Percentiles rank a stretch among this genome's conserved stretches.
Evolutionary conservation across 2,888 invertebrate genomes (phyloP).

Genomic region (Himalopsyche japonica): DNA sequence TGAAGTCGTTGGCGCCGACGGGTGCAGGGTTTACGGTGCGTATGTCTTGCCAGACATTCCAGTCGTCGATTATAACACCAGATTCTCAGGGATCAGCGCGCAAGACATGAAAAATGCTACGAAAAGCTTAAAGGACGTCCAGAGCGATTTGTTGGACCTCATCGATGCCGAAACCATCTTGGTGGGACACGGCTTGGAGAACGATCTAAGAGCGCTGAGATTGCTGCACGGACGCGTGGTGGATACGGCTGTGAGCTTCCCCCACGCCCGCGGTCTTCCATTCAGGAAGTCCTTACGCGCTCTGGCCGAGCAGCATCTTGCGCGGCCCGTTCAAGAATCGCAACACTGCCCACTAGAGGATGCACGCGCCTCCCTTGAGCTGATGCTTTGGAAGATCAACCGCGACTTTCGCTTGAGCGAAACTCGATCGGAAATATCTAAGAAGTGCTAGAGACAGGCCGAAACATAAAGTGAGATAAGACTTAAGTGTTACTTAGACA

Average conservation of each 20-base stretch:
- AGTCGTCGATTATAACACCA: constrained; percentile 92
- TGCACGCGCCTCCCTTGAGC: constrained; percentile 84
- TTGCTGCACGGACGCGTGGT: constrained; percentile 82
- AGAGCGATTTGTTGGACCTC: constrained; percentile 80
- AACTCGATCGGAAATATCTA: not conserved
- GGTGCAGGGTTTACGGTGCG: constrained; percentile 78
- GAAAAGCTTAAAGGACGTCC: constrained; percentile 78
- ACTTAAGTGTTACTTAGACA: not conserved
- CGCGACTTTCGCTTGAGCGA: constrained; percentile 50
- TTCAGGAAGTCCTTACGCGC: constrained; percentile 81
- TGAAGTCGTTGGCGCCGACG: constrained; percentile 77
- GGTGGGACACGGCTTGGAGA: constrained; percentile 94
- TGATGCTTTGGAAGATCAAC: constrained; percentile 79
- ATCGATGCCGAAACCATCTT: constrained; percentile 84
- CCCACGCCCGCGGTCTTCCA: constrained; percentile 83
- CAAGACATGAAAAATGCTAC: constrained; percentile 63
- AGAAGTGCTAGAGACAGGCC: not conserved
- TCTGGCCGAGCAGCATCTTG: constrained; percentile 72
- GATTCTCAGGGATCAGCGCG: constrained; percentile 88
- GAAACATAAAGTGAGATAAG: not conserved
- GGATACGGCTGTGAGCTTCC: constrained; percentile 88
- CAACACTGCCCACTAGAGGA: constrained; percentile 95
- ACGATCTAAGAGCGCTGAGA: constrained; percentile 86
- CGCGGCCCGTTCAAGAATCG: constrained; percentile 79
- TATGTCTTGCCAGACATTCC: constrained; percentile 80